Conservation (phyloP, 2,888 invertebrate species). For the Tridacna crocea region DNA sequence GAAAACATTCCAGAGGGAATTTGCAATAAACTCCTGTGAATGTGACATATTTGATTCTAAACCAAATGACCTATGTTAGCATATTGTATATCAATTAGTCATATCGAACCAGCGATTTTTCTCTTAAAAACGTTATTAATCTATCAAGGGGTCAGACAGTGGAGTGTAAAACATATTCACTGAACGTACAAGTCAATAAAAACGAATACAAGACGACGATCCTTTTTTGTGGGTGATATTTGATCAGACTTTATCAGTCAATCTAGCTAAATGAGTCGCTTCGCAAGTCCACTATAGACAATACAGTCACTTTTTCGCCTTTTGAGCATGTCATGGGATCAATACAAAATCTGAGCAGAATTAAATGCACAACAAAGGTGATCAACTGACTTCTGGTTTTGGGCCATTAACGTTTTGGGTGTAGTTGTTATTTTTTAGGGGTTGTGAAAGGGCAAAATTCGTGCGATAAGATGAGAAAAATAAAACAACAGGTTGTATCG, state of each 20-base stretch:
- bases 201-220: background rate
- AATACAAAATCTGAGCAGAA: constrained; percentile 23
- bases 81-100: constrained; percentile 49
- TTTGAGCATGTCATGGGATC: constrained; percentile 38
- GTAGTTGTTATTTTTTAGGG: constrained; percentile 27
- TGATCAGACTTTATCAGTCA: constrained; percentile 38
- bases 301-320: constrained; percentile 51
- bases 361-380: constrained; percentile 52
- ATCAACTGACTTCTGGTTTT: constrained; percentile 40
- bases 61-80: constrained; percentile 42
- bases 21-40: background rate
- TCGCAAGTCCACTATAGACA: constrained; percentile 38
- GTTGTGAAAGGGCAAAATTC: background rate
- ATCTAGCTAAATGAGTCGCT: constrained; percentile 49
- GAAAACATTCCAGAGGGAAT: constrained; percentile 9
- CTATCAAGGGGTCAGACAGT: constrained; percentile 52
- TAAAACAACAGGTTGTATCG: constrained; percentile 24
- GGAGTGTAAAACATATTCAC: constrained; percentile 18
- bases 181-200: background rate
- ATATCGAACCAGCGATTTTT: constrained; percentile 12
- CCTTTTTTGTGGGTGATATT: constrained; percentile 5
- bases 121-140: constrained; percentile 38
- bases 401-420: constrained; percentile 46
- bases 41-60: constrained; percentile 35
- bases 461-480: background rate